phyloP scores from a whole-genome alignment of 2,888 invertebrate species.

The Habroteleia sp. region DNA sequence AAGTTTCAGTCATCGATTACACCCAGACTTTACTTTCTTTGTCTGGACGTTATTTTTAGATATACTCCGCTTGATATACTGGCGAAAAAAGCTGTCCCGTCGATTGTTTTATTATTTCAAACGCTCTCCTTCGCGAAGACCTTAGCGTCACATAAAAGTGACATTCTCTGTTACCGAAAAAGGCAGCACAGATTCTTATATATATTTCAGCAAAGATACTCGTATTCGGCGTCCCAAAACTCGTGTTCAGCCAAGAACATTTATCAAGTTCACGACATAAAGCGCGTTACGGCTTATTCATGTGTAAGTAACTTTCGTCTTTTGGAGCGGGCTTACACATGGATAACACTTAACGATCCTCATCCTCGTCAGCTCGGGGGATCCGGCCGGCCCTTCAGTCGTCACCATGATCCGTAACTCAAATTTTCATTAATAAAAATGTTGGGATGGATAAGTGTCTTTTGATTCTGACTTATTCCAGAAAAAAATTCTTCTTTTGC shows the following conservation, averaged over 20 bases:
- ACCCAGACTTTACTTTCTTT: constrained; percentile 16
- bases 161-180: constrained; percentile 20
- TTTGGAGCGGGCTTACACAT: constrained; percentile 59
- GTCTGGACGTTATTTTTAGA: constrained; percentile 18
- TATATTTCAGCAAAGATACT: constrained; percentile 54
- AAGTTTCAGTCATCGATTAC: constrained; percentile 36
- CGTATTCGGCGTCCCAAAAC: constrained; percentile 63
- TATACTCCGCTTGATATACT: neutral
- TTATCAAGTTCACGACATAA: constrained; percentile 74
- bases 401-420: constrained; percentile 14
- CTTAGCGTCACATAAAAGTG: constrained; percentile 29
- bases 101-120: constrained; percentile 31
- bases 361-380: constrained; percentile 57
- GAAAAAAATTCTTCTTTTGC: too few relatives aligned
- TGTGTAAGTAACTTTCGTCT: constrained; percentile 71
- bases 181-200: constrained; percentile 29
- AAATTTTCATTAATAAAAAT: constrained; percentile 24
- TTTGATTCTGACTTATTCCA: too few relatives aligned
- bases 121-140: neutral
- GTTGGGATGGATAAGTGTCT: neutral
- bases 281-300: constrained; percentile 78
- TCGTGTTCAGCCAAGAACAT: constrained; percentile 69
- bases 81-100: neutral
- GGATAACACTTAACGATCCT: constrained; percentile 70
- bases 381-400: constrained; percentile 23